Base-by-base conservation (phyloP, 1,140 invertebrate species). In the Sycobia sp. region DNA sequence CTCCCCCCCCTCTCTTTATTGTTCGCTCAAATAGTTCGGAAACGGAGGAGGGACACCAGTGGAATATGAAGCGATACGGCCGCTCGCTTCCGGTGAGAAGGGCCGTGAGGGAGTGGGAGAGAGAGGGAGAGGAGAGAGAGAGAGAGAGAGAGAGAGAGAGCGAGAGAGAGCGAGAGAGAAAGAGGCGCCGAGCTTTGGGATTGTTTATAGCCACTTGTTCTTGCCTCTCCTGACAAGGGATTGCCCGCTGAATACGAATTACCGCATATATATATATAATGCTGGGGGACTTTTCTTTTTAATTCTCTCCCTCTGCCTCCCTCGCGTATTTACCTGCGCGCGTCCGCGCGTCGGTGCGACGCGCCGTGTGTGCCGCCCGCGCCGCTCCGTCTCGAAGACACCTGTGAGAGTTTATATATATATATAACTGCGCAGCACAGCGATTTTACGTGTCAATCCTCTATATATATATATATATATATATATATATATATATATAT, bases 171-270 rank as follows among this genome's bases (percentile, higher is more conserved):
- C n/a, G n/a, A n/a, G n/a, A n/a, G n/a, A n/a, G n/a, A n/a, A 27
- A 32, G 14, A 49, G 27, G 14, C n/a, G 32, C 8, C 22, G 55
- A 34, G 27, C 49, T 16, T 72, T 71, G 72, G 39, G 74, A 73
- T 78, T 78, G 77, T 79, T 79, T 79, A 79, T 79, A 74, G 74
- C 75, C 72, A 68, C 75, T 74, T 78, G 75, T 76, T 74, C 72
- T 77, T 71, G 73, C 75, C 71, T 73, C n/a, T n/a, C 55, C 34
- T 41, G 51, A 54, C 51, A 39, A 54, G 14, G n/a, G 36, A 18
- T 36, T 73, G 75, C 66, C 69, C 64, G 34, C 65, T 69, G 77
- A 73, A 78, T 79, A 79, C 77, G 77, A 79, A 79, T 79, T 70
- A 62, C 62, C 61, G 29, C 36, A 51, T 51, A 51, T n/a, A n/a